Percentiles rank a stretch among this genome's conserved stretches.
phyloP scores from a whole-genome alignment of 2,888 invertebrate species.

The Pocota personata region DNA sequence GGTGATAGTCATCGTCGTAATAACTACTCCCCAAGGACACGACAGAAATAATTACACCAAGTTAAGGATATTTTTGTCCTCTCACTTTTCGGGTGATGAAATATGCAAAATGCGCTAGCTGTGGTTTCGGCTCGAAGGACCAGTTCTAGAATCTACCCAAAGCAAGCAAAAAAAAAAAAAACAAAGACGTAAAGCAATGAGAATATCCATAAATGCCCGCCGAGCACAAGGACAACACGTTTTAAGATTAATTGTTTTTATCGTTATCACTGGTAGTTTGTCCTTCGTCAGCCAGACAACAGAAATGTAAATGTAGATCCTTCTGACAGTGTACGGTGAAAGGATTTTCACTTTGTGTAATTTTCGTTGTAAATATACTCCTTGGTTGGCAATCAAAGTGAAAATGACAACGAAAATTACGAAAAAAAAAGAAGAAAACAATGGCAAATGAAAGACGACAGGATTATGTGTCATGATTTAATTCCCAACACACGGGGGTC shows the following conservation, averaged over 20 bases:
- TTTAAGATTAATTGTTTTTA: constrained; percentile 66
- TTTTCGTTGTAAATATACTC: constrained; percentile 45
- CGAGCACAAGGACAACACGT: constrained; percentile 51
- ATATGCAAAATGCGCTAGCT: constrained; percentile 61
- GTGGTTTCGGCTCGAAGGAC: constrained; percentile 54
- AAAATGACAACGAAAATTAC: constrained; percentile 37
- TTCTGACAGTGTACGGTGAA: constrained; percentile 22
- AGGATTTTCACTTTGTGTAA: constrained; percentile 38
- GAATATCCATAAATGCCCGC: constrained; percentile 43
- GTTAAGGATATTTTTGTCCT: constrained; percentile 45
- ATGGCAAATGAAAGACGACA: constrained; percentile 40
- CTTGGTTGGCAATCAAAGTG: constrained; percentile 48
- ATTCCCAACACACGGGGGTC: constrained; percentile 41
- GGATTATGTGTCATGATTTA: constrained; percentile 64
- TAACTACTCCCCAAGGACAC: constrained; percentile 53
- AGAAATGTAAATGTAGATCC: background rate
- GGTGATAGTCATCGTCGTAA: constrained; percentile 22
- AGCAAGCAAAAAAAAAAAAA: no score
- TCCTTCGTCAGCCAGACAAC: constrained; percentile 9
- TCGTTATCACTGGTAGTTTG: constrained; percentile 23
- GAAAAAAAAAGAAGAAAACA: background rate
- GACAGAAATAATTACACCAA: constrained; percentile 63
- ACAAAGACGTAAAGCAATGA: background rate
- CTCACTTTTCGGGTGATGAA: constrained; percentile 6
- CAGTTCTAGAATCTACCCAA: no score